phyloP scores from a whole-genome alignment of 2,888 invertebrate genomes.

The Schizaphis graminum region DNA sequence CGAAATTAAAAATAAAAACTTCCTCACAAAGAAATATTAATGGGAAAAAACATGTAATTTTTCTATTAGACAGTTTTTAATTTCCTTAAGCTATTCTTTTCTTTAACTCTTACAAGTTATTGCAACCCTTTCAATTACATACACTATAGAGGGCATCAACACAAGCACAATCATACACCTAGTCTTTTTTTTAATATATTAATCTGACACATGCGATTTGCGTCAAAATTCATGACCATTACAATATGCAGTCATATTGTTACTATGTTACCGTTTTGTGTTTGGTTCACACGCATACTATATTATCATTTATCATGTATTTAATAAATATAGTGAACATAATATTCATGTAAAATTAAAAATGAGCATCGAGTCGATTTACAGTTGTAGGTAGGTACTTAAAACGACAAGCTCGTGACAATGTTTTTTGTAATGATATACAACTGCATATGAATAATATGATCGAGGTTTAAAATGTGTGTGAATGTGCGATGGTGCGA shows the following conservation, averaged over 20 bases:
- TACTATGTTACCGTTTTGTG: slow-evolving; percentile 9
- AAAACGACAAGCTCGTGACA: neutral
- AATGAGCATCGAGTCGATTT: neutral
- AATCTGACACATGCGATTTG: slow-evolving; percentile 42
- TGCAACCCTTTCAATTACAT: slow-evolving; percentile 35
- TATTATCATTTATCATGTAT: neutral
- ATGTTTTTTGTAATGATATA: neutral
- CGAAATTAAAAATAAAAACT: slow-evolving; percentile 13
- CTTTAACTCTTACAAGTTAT: neutral
- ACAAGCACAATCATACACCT: neutral
- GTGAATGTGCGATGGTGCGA: neutral
- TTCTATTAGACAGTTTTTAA: slow-evolving; percentile 35
- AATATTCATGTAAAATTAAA: neutral
- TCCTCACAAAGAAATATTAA: neutral
- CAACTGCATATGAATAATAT: neutral
- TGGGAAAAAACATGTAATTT: slow-evolving; percentile 14
- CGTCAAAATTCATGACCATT: neutral
- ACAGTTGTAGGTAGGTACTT: neutral
- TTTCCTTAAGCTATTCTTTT: slow-evolving; percentile 30
- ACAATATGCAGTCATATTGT: neutral
- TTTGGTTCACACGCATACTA: neutral
- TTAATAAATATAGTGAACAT: neutral
- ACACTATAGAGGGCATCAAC: neutral
- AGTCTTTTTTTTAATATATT: slow-evolving; percentile 31
- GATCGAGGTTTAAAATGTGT: neutral